Percentiles rank a stretch among this genome's conserved stretches.
Conservation (phyloP, 2,797 vertebrate species). For the Pachyuromys duprasi region DNA sequence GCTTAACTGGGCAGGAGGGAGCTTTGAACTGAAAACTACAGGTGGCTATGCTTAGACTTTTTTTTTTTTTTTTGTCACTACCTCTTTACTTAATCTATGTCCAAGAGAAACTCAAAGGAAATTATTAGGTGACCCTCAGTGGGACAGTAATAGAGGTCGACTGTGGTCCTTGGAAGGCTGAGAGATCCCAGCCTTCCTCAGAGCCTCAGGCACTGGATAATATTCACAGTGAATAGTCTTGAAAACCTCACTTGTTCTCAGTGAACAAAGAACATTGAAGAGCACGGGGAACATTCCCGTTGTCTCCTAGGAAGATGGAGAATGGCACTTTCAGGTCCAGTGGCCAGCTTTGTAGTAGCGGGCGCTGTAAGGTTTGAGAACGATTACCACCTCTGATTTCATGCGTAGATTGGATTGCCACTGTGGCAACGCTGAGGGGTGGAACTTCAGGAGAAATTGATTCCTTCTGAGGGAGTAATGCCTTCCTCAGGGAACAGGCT, state of each 20-base stretch:
- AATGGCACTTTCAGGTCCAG: not conserved
- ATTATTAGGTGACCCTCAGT: not conserved
- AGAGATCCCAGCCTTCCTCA: slow-evolving; percentile 16
- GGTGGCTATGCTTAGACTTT: not conserved
- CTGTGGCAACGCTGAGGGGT: not conserved
- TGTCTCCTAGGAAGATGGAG: not conserved
- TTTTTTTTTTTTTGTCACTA: not conserved
- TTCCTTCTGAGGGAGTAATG: not conserved
- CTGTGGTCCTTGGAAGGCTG: not conserved
- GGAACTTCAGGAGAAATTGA: not conserved
- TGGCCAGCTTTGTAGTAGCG: not conserved
- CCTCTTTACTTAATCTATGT: slow-evolving; percentile 4
- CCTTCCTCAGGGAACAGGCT: not conserved
- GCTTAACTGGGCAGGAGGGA: not conserved
- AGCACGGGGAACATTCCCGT: not conserved
- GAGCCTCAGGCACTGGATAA: not conserved
- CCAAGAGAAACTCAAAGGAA: slow-evolving; percentile 2
- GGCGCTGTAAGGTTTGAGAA: no score
- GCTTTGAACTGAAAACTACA: slow-evolving; percentile 30
- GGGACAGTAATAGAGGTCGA: not conserved
- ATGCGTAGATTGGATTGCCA: not conserved
- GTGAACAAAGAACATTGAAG: not conserved
- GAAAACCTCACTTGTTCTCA: not conserved
- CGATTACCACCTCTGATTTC: not conserved
- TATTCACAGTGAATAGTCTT: not conserved